These are phyloP conservation scores for Frankliniella intonsa DNA, from an alignment of 2,888 invertebrate genomes.

Conservation along the genomic window DNA sequence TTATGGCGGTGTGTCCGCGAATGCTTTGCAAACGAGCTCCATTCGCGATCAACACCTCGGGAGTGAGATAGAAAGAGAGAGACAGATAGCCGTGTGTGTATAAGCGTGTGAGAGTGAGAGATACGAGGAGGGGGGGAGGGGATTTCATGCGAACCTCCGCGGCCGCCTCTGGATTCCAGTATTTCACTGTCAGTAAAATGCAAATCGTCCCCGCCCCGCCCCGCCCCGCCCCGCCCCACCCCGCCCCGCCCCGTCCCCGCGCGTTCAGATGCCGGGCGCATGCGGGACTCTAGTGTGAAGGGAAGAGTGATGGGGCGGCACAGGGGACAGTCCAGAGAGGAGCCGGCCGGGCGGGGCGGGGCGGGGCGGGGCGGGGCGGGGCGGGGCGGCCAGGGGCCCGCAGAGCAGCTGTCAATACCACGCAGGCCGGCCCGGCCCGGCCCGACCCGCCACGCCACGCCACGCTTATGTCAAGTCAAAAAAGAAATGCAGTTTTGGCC, in stretches of 20 bases:
- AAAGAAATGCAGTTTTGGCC: too few relatives aligned
- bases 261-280: slow-evolving; percentile 17
- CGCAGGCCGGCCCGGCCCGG: neutral
- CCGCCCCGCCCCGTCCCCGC: neutral
- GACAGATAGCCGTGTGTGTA: too few relatives aligned
- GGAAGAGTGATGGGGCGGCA: neutral
- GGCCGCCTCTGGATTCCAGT: neutral
- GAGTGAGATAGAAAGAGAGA: neutral
- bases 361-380: neutral
- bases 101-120: too few relatives aligned
- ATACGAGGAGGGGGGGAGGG: neutral
- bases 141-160: neutral
- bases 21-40: slow-evolving; percentile 13
- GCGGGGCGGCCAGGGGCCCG: neutral
- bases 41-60: slow-evolving; percentile 11
- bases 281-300: neutral
- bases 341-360: neutral
- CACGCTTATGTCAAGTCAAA: too few relatives aligned
- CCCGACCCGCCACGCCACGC: too few relatives aligned
- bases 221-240: neutral
- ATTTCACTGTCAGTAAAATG: slow-evolving; percentile 27
- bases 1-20: neutral
- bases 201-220: neutral
- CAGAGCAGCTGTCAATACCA: slow-evolving; percentile 5
- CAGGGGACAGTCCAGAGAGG: neutral